Evolutionary conservation across 2,113 vertebrate genomes (phyloP).

Genomic region (Megatriorchis doriae): DNA sequence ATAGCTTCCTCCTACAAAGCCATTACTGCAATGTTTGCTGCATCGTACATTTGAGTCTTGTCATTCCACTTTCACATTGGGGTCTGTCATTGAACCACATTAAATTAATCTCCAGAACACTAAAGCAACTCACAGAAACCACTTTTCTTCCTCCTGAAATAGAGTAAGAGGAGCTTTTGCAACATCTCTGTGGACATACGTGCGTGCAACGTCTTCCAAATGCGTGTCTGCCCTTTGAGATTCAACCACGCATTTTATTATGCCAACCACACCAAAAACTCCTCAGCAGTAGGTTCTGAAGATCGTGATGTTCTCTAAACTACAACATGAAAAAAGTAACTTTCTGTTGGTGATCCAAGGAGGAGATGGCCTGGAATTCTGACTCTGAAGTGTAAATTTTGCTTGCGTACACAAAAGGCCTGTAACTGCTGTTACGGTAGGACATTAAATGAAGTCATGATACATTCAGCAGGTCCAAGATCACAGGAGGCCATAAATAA

Average conservation of each 20-base stretch:
- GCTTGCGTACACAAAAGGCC: background rate
- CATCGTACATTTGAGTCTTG: background rate
- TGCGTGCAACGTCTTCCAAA: background rate
- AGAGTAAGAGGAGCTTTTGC: background rate
- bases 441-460: background rate
- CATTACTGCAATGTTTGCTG: background rate
- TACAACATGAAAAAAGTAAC: background rate
- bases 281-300: background rate
- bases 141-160: background rate
- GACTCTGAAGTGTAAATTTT: background rate
- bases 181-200: background rate
- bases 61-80: background rate
- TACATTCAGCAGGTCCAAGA: background rate
- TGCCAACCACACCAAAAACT: background rate
- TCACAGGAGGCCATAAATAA: background rate
- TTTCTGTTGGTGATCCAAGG: background rate
- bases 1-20: background rate
- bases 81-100: background rate
- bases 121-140: constrained; percentile 4
- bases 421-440: background rate
- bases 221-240: background rate
- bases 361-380: background rate
- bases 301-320: background rate
- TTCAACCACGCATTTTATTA: background rate
- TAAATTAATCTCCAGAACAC: background rate